Base-by-base conservation (phyloP, 1,140 invertebrate genomes). In the Brachionus manjavacas region DNA sequence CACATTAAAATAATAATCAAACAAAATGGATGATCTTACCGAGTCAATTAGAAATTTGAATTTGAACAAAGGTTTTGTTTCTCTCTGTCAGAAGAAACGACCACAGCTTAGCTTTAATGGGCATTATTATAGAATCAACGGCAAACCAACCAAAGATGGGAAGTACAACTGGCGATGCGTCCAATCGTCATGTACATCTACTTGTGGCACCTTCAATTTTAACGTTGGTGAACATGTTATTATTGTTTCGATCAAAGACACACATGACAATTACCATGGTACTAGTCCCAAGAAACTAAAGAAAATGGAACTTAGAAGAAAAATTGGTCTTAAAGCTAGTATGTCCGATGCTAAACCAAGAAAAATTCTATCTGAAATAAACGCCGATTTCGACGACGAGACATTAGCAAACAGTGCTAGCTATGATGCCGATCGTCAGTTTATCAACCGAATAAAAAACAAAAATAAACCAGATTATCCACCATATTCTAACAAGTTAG, bases 271-370 rank as follows among this genome's bases (percentile, higher is more conserved):
- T 68, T 16, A 20, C 25, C 66, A 70, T 70, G 20, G 20, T 25
- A 35, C 66, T 70, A 70, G 66, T 70, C 66, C 66, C 14, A 70
- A 25, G 20, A 70, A 70, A 70, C 20, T 70, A 12, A 70, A 31
- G 14, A 31, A 31, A 72, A 72, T 41, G 68, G 68, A 72, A 72
- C 12, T 31, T n/a, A 43, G 39, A 72, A 16, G 9, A 72, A 72
- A 72, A 72, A 41, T 72, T 12, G 68, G 28, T 8, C n/a, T 12
- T 39, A 72, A 72, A 72, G 68, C 68, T 16, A 16, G 12, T 41
- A n/a, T 72, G 35, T 72, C 68, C 31, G 68, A 72, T 72, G 68
- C 31, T 7, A 72, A 72, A 41, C 68, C 35, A 39, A 39, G 68
- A 20, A 39, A 72, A 41, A 39, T 72, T 72, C 39, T 72, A 25